Evolutionary conservation across 2,888 invertebrate species (phyloP).

Genomic region (Cremastobaeus sp.): DNA sequence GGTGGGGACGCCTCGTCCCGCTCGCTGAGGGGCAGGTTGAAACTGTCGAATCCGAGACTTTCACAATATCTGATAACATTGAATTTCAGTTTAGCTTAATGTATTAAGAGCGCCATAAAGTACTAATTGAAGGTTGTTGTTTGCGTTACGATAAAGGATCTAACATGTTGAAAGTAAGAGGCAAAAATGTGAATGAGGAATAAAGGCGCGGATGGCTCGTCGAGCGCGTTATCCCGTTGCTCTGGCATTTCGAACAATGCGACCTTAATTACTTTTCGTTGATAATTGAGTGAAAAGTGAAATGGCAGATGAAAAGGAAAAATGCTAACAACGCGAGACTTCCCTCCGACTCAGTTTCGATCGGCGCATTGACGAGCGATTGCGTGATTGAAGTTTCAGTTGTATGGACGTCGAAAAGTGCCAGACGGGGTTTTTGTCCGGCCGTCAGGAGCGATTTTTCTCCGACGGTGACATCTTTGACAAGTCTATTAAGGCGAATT

Average conservation of each 20-base stretch:
- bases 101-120: constrained; percentile 50
- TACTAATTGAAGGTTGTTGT: constrained; percentile 60
- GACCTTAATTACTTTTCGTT: constrained; percentile 43
- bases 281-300: constrained; percentile 51
- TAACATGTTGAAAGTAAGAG: constrained; percentile 46
- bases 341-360: neutral
- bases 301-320: constrained; percentile 17
- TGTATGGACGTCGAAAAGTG: no score
- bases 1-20: constrained; percentile 80
- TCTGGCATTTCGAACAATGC: constrained; percentile 47
- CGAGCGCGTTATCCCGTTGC: constrained; percentile 18
- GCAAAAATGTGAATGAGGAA: constrained; percentile 41
- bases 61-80: constrained; percentile 74
- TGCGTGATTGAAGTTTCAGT: neutral
- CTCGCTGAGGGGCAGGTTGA: constrained; percentile 75
- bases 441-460: no score
- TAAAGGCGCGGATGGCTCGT: constrained; percentile 48
- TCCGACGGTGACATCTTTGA: no score
- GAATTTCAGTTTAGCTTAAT: constrained; percentile 55
- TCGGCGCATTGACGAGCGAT: neutral
- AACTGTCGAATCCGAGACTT: constrained; percentile 77
- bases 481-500: no score
- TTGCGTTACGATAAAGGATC: constrained; percentile 48
- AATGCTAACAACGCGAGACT: no score
- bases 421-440: no score